Evolutionary conservation across 2,888 invertebrate genomes (phyloP), one percentile per base, ranked within the genome.

Genomic region (Tigriopus californicus): DNA sequence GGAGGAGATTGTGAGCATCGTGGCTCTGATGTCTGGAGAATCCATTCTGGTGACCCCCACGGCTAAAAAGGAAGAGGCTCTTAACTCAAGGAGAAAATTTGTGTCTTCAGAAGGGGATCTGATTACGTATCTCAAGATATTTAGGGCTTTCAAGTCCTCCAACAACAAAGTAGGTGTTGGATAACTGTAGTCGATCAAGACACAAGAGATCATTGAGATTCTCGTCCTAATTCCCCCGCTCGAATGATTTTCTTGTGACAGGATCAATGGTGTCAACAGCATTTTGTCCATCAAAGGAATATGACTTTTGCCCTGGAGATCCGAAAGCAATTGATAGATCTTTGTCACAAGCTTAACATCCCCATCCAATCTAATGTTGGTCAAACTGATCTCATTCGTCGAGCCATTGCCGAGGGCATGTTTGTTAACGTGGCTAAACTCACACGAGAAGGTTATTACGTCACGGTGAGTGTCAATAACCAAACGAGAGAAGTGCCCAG

Each of bases 101-200:
- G 71, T 79, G 60, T 85, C 90, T 0, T 78, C 81, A 20, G 80
- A 85, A 64, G 95, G 98, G 12, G 97, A 98, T 72, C 91, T 91
- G 68, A 75, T 95, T 48, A 92, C 89, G 1, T 74, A 91, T 58
- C 74, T 97, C 13, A 97, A 92, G 70, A 83, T 94, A 42, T 94
- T 79, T 70, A 80, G 81, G 67, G 83, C 81, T 4, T 94, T 79
- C 71, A 79, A 77, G 65, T 81, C 80, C 67, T 77, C 80, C 0
- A 79, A 80, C 3, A 76, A 80, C 41, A 72, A 72, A 62, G 72
- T 33, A 71, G 68, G 73, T 73, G 61, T 62, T 63, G 22, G 15
- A 18, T 41, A 40, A 41, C 25, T n/a, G 48, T 6, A 55, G 48
- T 4, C n/a, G 4, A 2, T 25, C 41, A 33, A n/a, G 42, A 58